Evolutionary conservation across 2,888 invertebrate genomes (phyloP), one percentile per base, ranked within the genome.

Genomic region (Polymixis flavicincta): DNA sequence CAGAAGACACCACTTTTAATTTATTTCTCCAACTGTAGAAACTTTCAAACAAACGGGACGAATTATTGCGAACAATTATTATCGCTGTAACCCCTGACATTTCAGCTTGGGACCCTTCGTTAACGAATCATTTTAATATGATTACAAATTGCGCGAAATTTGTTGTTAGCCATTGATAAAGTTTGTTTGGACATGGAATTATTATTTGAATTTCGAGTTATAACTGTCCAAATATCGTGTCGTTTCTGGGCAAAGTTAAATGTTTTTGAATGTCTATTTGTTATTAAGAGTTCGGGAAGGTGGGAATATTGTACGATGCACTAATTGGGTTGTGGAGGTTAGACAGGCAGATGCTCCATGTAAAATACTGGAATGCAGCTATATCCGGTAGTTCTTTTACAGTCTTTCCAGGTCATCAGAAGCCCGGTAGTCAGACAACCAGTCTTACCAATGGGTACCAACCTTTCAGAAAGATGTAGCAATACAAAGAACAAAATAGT

Each of bases 61-160:
- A 81, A 54, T 78, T 78, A 79, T 83, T 63, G 60, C 59, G 45
- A 67, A 71, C 75, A 74, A 82, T 75, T 67, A 82, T 79, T 80
- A 63, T 45, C 25, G 63, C 55, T 67, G 80, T 55, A 54, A 75
- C 45, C 75, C 68, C 32, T 75, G 77, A 74, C 85, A 78, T 83
- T 80, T 78, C 63, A 71, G 67, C 76, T 74, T n/a, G 50, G 68
- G 37, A 69, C 66, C 74, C 55, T 76, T 70, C 74, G 81, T 84
- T 85, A 87, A 69, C 76, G 70, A 80, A 72, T 79, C 50, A 78
- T 87, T 87, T 85, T 84, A 83, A 87, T 83, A 75, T 81, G 74
- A 87, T 87, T 83, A 85, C 82, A 78, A 76, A 78, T 84, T 76
- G 71, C 55, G 50, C 73, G 52, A 37, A 80, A 82, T 85, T 78